phyloP scores from a whole-genome alignment of 2,797 vertebrate genomes.

The Pseudochaenichthys georgianus region DNA sequence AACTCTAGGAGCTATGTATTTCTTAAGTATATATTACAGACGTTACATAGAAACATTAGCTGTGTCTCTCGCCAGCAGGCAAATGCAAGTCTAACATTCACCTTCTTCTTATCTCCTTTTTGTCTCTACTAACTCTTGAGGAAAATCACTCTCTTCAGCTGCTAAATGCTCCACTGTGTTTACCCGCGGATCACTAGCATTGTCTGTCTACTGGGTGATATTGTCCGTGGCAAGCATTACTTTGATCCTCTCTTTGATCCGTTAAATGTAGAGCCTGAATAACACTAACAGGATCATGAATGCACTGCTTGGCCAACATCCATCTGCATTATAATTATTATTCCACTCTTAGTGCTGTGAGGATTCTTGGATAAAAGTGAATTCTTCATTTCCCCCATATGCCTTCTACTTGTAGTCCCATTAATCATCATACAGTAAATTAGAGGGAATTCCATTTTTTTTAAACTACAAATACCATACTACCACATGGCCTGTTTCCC shows the following conservation, averaged over 20 bases:
- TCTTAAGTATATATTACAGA: no score
- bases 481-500: constrained; percentile 21
- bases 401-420: constrained; percentile 1
- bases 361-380: background rate
- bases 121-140: no score
- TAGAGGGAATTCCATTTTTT: constrained; percentile 31
- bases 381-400: background rate
- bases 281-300: background rate
- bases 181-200: background rate
- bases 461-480: constrained; percentile 53
- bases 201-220: background rate
- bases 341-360: background rate
- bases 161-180: background rate
- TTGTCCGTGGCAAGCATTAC: background rate
- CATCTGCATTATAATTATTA: no score
- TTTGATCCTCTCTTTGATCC: background rate
- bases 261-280: background rate
- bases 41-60: no score
- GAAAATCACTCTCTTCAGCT: background rate
- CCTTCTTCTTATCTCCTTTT: no score
- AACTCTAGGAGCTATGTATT: no score
- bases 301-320: background rate
- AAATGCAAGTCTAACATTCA: no score
- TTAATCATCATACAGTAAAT: constrained; percentile 31
- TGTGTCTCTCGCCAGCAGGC: no score